Evolutionary conservation across 2,888 invertebrate genomes (phyloP).

Genomic region (Leptinotarsa juncta): DNA sequence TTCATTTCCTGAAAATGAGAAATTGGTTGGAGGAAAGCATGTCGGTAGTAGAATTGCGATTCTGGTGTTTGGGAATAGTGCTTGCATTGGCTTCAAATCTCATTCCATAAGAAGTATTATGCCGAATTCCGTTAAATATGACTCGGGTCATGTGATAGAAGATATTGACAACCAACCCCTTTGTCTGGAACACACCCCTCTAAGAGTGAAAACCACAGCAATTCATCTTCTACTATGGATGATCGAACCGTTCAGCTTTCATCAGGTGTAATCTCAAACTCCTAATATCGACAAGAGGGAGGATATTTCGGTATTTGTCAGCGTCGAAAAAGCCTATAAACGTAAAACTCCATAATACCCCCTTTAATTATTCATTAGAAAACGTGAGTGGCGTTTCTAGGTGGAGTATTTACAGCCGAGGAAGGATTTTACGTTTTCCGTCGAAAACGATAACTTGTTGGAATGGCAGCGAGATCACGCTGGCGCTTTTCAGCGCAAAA

Average conservation of each 20-base stretch:
- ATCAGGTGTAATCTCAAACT: conserved; percentile 41
- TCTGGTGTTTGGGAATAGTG: too few species aligned
- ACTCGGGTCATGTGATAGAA: too few species aligned
- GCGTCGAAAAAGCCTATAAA: conserved; percentile 30
- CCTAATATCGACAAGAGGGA: conserved; percentile 25
- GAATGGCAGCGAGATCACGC: neutral
- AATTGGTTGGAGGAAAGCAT: too few species aligned
- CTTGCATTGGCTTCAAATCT: too few species aligned
- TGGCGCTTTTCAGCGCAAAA: neutral
- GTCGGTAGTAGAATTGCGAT: too few species aligned
- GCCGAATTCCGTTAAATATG: too few species aligned
- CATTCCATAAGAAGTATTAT: too few species aligned
- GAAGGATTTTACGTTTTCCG: conserved; percentile 13
- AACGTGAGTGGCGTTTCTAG: conserved; percentile 13
- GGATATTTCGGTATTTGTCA: conserved; percentile 14
- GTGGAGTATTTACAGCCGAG: neutral
- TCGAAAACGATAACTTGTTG: conserved; percentile 20
- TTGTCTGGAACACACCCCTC: neutral
- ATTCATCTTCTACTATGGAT: conserved; percentile 16
- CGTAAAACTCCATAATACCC: conserved; percentile 38
- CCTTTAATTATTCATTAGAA: conserved; percentile 42
- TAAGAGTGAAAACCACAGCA: neutral
- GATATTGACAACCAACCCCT: neutral
- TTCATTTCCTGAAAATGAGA: too few species aligned
- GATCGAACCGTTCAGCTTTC: conserved; percentile 32